Conservation (phyloP, 2,888 invertebrate species). For the Lasioglossum villosulum region DNA sequence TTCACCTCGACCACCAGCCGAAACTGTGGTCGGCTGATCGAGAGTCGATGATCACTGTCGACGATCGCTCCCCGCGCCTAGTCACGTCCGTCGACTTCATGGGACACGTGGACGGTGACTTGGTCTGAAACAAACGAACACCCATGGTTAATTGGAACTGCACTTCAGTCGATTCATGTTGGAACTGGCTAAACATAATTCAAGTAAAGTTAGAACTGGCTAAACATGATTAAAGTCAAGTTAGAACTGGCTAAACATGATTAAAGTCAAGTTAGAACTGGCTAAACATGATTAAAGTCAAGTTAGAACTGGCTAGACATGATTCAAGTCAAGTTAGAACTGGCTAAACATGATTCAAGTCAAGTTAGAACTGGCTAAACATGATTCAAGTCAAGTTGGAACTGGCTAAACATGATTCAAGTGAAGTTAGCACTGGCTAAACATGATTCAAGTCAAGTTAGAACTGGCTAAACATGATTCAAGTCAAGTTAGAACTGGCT, state of each 20-base stretch:
- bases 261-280: no score
- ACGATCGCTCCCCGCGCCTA: conserved; percentile 54
- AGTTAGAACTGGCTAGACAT: no score
- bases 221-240: background rate
- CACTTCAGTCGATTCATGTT: background rate
- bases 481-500: no score
- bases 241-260: no score
- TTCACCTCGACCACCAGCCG: conserved; percentile 59
- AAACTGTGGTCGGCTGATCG: conserved; percentile 19
- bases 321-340: no score
- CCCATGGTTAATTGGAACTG: background rate
- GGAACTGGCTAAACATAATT: background rate
- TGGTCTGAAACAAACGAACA: conserved; percentile 22
- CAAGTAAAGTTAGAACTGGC: background rate
- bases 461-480: no score
- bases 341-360: background rate
- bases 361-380: background rate
- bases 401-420: no score
- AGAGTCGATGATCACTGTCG: conserved; percentile 39
- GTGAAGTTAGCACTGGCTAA: no score
- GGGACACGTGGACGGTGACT: conserved; percentile 44
- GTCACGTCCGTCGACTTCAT: conserved; percentile 67
- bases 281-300: no score
- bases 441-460: no score
- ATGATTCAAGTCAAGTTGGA: no score